Conservation (phyloP, 2,113 vertebrate species). For the Halichoeres trimaculatus region DNA sequence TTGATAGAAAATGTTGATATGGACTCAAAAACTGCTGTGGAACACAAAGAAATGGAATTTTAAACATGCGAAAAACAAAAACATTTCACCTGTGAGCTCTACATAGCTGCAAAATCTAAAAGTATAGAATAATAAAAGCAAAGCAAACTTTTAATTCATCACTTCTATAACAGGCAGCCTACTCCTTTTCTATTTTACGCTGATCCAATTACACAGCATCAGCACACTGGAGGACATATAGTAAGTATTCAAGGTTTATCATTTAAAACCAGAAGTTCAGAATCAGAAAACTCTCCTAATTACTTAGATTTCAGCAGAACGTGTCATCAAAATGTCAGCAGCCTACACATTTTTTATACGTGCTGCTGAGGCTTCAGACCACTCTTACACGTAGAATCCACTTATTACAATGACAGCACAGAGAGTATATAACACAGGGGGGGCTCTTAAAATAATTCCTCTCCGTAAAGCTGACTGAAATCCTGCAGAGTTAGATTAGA, state of each 20-base stretch:
- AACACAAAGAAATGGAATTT: no score
- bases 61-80: background rate
- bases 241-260: conserved; percentile 43
- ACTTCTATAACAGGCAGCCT: conserved; percentile 13
- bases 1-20: no score
- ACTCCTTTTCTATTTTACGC: background rate
- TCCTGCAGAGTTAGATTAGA: conserved; percentile 6
- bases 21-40: no score
- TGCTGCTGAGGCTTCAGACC: conserved; percentile 45
- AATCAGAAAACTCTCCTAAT: conserved; percentile 67
- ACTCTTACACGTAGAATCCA: conserved; percentile 53
- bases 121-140: conserved; percentile 5
- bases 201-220: conserved; percentile 53
- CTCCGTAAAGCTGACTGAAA: conserved; percentile 21
- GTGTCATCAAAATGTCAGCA: conserved; percentile 68
- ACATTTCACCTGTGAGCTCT: background rate
- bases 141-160: conserved; percentile 26
- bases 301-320: conserved; percentile 60
- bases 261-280: conserved; percentile 52
- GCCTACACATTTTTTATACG: conserved; percentile 57
- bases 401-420: conserved; percentile 61
- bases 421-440: conserved; percentile 32
- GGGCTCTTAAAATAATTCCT: conserved; percentile 43
- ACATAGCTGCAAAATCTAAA: background rate
- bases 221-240: conserved; percentile 43